Conservation (phyloP, 2,888 invertebrate species). For the Acanthosepion lycidas region DNA sequence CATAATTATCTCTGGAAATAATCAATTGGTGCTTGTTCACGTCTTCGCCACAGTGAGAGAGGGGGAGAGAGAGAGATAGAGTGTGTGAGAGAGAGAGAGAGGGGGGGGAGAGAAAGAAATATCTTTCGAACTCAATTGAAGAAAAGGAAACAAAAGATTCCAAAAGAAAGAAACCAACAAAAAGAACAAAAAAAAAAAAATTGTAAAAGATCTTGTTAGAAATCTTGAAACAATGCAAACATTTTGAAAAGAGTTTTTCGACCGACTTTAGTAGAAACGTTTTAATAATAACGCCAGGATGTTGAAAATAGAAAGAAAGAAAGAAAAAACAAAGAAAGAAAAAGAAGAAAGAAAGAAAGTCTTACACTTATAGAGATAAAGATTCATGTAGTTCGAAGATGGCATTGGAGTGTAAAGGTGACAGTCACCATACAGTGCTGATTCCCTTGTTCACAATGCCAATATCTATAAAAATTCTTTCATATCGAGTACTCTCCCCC, state of each 20-base stretch:
- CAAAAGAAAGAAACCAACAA: not conserved
- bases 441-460: no score
- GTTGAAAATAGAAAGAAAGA: not conserved
- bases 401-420: no score
- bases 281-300: no score
- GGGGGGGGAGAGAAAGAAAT: not conserved
- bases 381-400: no score
- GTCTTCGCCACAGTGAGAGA: not conserved
- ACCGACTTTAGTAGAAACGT: no score
- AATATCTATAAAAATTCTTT: no score
- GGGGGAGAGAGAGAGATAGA: not conserved
- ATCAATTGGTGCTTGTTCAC: not conserved
- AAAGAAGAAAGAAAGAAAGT: not conserved
- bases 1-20: conserved; percentile 1
- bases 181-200: not conserved
- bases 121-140: not conserved
- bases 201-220: no score
- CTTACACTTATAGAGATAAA: no score
- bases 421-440: no score
- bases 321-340: fast-evolving
- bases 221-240: no score
- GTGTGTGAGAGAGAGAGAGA: not conserved
- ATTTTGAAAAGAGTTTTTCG: no score
- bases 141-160: not conserved
- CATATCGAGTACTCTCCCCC: no score